A percentile compares a stretch with the other conserved stretches of the same genome.
Evolutionary conservation across 2,888 invertebrate genomes (phyloP).

Genomic region (Bellardia pandia): DNA sequence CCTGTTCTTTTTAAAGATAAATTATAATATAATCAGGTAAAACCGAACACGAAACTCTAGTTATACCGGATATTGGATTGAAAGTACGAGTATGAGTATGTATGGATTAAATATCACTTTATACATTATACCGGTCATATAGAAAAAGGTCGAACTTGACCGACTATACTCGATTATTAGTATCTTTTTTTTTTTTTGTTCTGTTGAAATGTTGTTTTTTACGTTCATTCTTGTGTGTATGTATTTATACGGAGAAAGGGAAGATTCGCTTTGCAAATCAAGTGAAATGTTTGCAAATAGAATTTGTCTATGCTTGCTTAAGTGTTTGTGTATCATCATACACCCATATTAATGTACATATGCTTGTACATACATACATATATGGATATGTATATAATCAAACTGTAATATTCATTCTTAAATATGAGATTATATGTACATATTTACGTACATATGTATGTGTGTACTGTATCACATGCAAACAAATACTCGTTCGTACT

Average conservation of each 20-base stretch:
- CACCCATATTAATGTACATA: conserved; percentile 76
- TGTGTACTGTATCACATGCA: conserved; percentile 11
- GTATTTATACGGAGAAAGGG: conserved; percentile 37
- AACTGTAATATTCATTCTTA: conserved; percentile 53
- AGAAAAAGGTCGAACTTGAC: too few species aligned
- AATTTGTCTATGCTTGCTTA: conserved; percentile 83
- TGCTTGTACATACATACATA: conserved; percentile 23
- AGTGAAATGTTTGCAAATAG: conserved; percentile 84
- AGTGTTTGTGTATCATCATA: conserved; percentile 81
- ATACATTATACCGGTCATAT: too few species aligned
- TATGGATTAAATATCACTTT: too few species aligned
- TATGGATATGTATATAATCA: conserved; percentile 36
- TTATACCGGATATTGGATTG: neutral
- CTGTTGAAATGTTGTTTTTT: conserved; percentile 1
- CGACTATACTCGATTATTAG: neutral
- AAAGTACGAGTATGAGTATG: too few species aligned
- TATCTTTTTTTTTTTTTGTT: conserved; percentile 63
- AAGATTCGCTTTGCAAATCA: conserved; percentile 82
- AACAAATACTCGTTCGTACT: conserved; percentile 14
- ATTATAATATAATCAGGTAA: too few species aligned
- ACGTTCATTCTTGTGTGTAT: conserved; percentile 44
- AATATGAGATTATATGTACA: conserved; percentile 33
- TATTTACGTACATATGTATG: too few species aligned
- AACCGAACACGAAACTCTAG: neutral
- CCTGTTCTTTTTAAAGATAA: too few species aligned